A percentile compares a stretch with the other conserved stretches of the same genome.
These are phyloP conservation scores for Morpho helenor DNA, from an alignment of 2,888 invertebrate species.

Conservation along the genomic window DNA sequence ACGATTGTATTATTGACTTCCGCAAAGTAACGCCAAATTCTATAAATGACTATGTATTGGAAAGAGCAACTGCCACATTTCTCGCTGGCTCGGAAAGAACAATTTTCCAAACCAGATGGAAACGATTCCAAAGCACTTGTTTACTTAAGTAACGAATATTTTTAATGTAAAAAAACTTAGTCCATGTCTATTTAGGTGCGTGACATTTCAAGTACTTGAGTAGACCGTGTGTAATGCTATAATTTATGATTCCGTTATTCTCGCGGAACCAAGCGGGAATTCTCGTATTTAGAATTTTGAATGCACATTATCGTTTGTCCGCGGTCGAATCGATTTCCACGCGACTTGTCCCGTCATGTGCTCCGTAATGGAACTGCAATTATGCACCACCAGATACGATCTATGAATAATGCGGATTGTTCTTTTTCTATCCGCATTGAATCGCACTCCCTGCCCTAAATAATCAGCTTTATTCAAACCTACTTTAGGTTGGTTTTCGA, in stretches of 20 bases:
- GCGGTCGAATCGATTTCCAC: slow-evolving; percentile 4
- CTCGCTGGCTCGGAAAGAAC: too few relatives aligned
- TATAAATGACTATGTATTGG: too few relatives aligned
- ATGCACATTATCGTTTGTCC: slow-evolving; percentile 7
- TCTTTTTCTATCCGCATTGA: slow-evolving; percentile 14
- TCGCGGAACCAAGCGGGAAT: background rate
- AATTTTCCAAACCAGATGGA: too few relatives aligned
- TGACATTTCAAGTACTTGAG: too few relatives aligned
- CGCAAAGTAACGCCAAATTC: too few relatives aligned
- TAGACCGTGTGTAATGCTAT: too few relatives aligned
- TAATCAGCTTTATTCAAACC: background rate
- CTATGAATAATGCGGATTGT: slow-evolving; percentile 20
- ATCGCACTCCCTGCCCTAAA: background rate
- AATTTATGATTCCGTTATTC: background rate
- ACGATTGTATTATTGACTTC: too few relatives aligned
- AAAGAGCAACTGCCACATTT: too few relatives aligned
- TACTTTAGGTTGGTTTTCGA: background rate
- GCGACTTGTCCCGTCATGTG: slow-evolving; percentile 3
- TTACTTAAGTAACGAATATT: too few relatives aligned
- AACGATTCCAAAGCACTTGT: too few relatives aligned
- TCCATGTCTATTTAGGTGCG: too few relatives aligned
- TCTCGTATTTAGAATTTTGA: background rate
- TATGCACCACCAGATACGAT: slow-evolving; percentile 19
- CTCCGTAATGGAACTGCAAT: slow-evolving; percentile 17
- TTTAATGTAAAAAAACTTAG: too few relatives aligned